Conservation (phyloP, 1,140 invertebrate species). For the Cydia pomonella region DNA sequence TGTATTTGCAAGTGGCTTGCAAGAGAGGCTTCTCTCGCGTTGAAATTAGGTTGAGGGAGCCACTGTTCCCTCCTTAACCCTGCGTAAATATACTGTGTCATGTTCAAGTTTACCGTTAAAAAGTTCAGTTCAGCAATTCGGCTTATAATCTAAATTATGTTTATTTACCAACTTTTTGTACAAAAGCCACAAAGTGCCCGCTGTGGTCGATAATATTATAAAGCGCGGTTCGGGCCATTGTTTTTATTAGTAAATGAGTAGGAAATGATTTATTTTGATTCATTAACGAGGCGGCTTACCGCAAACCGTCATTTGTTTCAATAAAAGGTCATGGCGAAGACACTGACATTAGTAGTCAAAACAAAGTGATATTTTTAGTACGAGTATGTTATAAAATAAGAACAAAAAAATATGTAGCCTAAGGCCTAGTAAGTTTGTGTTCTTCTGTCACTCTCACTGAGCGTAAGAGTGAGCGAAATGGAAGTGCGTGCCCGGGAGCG, state of each 20-base stretch:
- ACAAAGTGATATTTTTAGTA: background rate
- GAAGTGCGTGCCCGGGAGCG: too few relatives aligned
- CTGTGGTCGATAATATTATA: constrained; percentile 11
- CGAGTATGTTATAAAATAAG: background rate
- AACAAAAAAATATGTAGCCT: too few relatives aligned
- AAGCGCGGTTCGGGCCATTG: background rate
- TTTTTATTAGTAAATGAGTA: constrained; percentile 15
- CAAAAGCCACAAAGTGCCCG: background rate
- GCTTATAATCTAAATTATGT: background rate
- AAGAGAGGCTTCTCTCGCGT: too few relatives aligned
- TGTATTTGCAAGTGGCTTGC: too few relatives aligned
- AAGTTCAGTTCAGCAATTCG: background rate
- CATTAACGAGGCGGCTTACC: constrained; percentile 21
- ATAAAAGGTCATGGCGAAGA: constrained; percentile 6
- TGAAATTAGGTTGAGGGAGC: too few relatives aligned
- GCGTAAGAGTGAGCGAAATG: too few relatives aligned
- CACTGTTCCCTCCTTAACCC: too few relatives aligned
- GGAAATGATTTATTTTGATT: constrained; percentile 28
- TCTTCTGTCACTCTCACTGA: too few relatives aligned
- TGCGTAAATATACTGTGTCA: too few relatives aligned
- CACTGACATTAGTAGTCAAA: background rate
- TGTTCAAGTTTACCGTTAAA: background rate
- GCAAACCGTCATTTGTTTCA: constrained; percentile 4
- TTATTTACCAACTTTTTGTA: constrained; percentile 16
- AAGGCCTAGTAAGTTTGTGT: too few relatives aligned